Conservation (phyloP, 2,113 vertebrate species). For the Romanogobio albipinnatus region DNA sequence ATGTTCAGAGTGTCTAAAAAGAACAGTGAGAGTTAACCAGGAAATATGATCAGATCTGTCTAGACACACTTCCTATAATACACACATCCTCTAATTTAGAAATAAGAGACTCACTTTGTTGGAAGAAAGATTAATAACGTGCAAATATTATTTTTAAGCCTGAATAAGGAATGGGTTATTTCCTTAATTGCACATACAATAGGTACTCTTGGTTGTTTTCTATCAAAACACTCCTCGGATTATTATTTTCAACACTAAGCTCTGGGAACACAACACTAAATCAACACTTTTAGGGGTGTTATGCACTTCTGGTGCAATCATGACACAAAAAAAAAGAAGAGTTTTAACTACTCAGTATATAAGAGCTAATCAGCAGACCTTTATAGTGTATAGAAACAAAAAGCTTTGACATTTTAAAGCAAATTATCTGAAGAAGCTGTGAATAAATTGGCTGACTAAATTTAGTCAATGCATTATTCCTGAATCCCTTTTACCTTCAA, state of each 20-base stretch:
- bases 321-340: background rate
- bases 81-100: constrained; percentile 25
- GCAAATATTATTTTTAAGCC: constrained; percentile 4
- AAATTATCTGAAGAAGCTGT: background rate
- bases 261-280: background rate
- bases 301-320: background rate
- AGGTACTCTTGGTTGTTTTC: constrained; percentile 10
- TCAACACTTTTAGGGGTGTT: background rate
- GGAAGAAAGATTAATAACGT: background rate
- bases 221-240: constrained; percentile 1
- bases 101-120: background rate
- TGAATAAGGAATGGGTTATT: constrained; percentile 26
- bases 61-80: constrained; percentile 20
- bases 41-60: constrained; percentile 8
- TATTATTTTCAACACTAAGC: background rate
- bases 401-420: background rate
- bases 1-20: background rate
- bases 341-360: too few species aligned
- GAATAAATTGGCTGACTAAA: background rate
- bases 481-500: background rate
- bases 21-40: background rate
- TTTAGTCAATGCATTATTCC: background rate
- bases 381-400: background rate
- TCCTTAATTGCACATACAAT: background rate
- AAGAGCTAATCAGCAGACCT: too few species aligned